A percentile compares a stretch with the other conserved stretches of the same genome.
Evolutionary conservation across 2,113 vertebrate species (phyloP).

Genomic region (Platycercus adscitus): DNA sequence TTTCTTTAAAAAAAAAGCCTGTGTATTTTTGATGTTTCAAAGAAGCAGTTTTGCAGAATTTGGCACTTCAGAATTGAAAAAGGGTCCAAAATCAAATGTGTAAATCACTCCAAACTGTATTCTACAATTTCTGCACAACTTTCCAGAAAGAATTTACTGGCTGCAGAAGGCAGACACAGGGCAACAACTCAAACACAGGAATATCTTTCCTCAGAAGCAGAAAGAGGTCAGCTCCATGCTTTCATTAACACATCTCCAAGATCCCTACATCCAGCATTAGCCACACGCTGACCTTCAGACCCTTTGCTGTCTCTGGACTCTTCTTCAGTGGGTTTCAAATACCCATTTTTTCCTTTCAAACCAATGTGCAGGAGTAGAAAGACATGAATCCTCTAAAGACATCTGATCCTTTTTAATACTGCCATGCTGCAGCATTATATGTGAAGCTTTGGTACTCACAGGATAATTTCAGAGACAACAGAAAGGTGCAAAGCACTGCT

Average conservation of each 20-base stretch:
- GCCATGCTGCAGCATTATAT: background rate
- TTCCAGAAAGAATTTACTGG: background rate
- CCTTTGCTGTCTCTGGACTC: background rate
- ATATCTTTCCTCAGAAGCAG: too few relatives aligned
- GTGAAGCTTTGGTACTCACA: background rate
- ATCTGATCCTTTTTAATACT: background rate
- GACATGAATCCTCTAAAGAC: background rate
- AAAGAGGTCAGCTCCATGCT: background rate
- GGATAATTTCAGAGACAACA: background rate
- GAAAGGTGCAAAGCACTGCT: background rate
- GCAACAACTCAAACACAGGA: background rate
- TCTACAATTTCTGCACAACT: background rate
- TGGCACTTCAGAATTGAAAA: background rate
- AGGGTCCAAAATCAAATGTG: background rate
- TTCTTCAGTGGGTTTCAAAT: background rate
- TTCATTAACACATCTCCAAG: background rate
- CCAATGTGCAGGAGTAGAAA: background rate
- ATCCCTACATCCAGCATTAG: background rate
- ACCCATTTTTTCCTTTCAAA: background rate
- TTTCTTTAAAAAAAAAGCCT: background rate
- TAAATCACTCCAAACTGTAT: background rate
- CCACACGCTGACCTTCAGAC: background rate
- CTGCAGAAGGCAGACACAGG: background rate
- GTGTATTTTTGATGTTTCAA: background rate
- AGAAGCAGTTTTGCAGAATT: background rate